Evolutionary conservation across 2,113 vertebrate genomes (phyloP).

Genomic region (Anhinga rufa): DNA sequence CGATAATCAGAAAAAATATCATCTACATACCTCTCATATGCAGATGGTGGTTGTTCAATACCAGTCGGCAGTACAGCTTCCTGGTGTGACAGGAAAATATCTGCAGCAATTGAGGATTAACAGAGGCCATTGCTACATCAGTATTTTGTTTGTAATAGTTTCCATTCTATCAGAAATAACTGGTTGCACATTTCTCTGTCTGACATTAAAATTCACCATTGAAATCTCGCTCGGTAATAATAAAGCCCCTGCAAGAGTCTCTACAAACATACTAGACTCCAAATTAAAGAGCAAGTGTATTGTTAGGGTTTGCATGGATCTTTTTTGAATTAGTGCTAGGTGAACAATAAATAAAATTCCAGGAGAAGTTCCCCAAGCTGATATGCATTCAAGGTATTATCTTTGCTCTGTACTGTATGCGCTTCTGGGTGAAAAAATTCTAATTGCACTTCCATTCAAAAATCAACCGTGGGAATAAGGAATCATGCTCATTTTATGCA

Average conservation of each 20-base stretch:
- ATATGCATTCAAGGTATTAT: constrained; percentile 79
- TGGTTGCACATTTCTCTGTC: constrained; percentile 46
- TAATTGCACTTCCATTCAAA: constrained; percentile 84
- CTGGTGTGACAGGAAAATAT: constrained; percentile 35
- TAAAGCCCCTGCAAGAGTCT: constrained; percentile 66
- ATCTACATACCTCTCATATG: constrained; percentile 12
- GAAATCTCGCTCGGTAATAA: constrained; percentile 63
- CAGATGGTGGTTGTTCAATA: constrained; percentile 19
- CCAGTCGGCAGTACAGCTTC: neutral
- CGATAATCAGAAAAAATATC: constrained; percentile 44
- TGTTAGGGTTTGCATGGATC: constrained; percentile 66
- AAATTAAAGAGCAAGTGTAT: constrained; percentile 71
- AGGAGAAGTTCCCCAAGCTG: constrained; percentile 75
- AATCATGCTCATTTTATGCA: constrained; percentile 82
- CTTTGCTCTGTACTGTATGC: constrained; percentile 73
- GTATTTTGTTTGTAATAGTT: constrained; percentile 53
- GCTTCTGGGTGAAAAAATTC: constrained; percentile 80
- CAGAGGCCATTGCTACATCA: constrained; percentile 13
- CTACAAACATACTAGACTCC: constrained; percentile 67
- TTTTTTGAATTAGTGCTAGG: constrained; percentile 69
- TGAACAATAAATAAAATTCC: constrained; percentile 80
- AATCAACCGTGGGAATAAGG: constrained; percentile 83
- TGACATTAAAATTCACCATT: constrained; percentile 64
- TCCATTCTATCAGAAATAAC: constrained; percentile 58
- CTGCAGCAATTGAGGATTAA: constrained; percentile 32